Evolutionary conservation across 1,140 invertebrate species (phyloP), one percentile per base, ranked within the genome.

Genomic region (Laupala kohalensis): DNA sequence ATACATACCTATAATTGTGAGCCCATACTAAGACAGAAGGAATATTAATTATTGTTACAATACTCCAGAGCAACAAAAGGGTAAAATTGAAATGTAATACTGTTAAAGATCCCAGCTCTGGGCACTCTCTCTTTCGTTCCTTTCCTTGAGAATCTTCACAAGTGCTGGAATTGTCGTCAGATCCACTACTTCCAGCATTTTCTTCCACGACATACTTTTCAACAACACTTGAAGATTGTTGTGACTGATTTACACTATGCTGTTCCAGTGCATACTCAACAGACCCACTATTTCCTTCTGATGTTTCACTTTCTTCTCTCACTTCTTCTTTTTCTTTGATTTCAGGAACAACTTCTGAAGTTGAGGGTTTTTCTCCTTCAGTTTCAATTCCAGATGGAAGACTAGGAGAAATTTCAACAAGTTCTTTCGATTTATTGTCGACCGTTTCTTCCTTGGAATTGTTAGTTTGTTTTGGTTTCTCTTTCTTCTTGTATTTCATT

Each of bases 21-120:
- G 71, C 71, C 71, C 71, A 72, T 3, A 68, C 67, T 6, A 72
- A 64, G 15, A 69, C 67, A 19, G 28, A 25, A 27, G 71, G 71
- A 5, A 64, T 37, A 25, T 69, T 72, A 24, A 68, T 15, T 23
- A 64, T 9, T 13, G 71, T 69, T 26, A 69, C 65, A 9, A 30
- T 37, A 3, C 37, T 23, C 53, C 65, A 68, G 13, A 72, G 24
- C n/a, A 72, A 37, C 15, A 72, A 53, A 5, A 23, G 15, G 3
- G 71, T 68, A 23, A 72, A 72, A 26, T 62, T 67, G n/a, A 72
- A 72, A 25, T 72, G 71, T 4, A 72, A 26, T 64, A 68, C 65
- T n/a, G 71, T 68, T 24, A 72, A 67, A 13, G 65, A 68, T 9
- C 29, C 25, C 3, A 4, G 26, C 64, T 24, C 29, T 30, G 27